A percentile compares a stretch with the other conserved stretches of the same genome.
Evolutionary conservation across 2,113 vertebrate genomes (phyloP).

Genomic region (Eudyptes chrysolophus): DNA sequence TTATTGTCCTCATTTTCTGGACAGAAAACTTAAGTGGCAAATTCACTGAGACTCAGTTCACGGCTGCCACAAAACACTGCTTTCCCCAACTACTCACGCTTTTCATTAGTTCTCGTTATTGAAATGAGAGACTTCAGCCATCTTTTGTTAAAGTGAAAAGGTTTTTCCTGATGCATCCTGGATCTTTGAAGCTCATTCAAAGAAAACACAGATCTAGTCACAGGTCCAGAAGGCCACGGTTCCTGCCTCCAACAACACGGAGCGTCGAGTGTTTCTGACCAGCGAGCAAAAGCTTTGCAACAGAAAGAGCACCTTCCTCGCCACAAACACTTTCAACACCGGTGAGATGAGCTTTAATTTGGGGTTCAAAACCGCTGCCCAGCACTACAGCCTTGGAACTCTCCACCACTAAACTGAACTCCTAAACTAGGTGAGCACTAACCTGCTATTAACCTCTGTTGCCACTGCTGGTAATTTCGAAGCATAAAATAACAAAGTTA

Average conservation of each 20-base stretch:
- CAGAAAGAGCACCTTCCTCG: rapidly evolving
- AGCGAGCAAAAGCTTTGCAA: not conserved
- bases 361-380: not conserved
- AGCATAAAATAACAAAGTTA: not conserved
- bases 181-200: not conserved
- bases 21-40: not conserved
- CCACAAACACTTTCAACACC: not conserved
- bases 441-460: not conserved
- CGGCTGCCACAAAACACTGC: not conserved
- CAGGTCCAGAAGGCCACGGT: not conserved
- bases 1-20: not conserved
- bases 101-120: not conserved
- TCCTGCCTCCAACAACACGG: not conserved
- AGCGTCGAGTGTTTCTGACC: rapidly evolving
- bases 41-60: not conserved
- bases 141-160: not conserved
- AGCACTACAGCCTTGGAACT: not conserved
- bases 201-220: not conserved
- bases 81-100: not conserved
- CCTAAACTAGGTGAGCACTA: not conserved
- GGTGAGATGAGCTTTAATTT: not conserved
- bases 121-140: not conserved
- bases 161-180: not conserved
- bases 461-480: not conserved
- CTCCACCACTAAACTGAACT: not conserved